phyloP scores from a whole-genome alignment of 2,888 invertebrate species.

The Pheosia gnoma region DNA sequence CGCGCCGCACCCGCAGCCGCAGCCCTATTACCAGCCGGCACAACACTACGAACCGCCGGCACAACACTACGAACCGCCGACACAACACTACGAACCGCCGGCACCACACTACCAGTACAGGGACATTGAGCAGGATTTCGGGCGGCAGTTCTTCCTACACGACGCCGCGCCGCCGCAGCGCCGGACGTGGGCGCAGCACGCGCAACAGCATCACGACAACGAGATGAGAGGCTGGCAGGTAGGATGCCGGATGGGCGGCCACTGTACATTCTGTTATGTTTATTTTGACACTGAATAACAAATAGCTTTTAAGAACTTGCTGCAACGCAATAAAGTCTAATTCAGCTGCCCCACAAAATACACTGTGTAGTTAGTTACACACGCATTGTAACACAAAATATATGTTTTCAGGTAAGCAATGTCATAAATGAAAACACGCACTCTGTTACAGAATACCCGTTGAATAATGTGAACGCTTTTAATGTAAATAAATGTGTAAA shows the following conservation, averaged over 20 bases:
- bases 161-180: constrained; percentile 85
- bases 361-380: no score
- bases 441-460: no score
- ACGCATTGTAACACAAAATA: no score
- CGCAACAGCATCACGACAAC: constrained; percentile 67
- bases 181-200: constrained; percentile 88
- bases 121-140: constrained; percentile 58
- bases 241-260: constrained; percentile 26
- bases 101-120: constrained; percentile 60
- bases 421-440: no score
- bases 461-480: no score
- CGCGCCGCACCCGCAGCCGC: constrained; percentile 54
- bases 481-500: no score
- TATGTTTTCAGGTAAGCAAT: no score
- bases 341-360: no score
- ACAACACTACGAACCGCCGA: constrained; percentile 59
- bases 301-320: no score
- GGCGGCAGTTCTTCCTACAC: constrained; percentile 88
- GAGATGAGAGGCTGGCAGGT: constrained; percentile 81
- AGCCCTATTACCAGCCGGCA: constrained; percentile 36
- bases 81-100: constrained; percentile 22
- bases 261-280: not conserved
- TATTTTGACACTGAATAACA: no score
- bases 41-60: constrained; percentile 57
- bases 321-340: no score